Conservation (phyloP, 1,140 invertebrate species). For the Octopus sinensis region DNA sequence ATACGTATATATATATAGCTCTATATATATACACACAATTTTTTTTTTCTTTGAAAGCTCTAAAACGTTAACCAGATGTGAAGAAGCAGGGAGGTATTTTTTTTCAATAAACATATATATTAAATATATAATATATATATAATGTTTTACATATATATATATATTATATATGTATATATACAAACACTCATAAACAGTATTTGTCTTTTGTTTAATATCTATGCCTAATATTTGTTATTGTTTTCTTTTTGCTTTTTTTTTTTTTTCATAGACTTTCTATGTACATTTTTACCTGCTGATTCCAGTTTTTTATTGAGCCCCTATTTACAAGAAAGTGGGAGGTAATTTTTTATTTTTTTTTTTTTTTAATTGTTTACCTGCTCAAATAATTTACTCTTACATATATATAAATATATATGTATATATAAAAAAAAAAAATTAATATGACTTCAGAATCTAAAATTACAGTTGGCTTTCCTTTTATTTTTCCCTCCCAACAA, state of each 20-base stretch:
- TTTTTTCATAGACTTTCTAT: slow-evolving; percentile 9
- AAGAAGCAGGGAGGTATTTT: background rate
- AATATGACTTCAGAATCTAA: slow-evolving; percentile 11
- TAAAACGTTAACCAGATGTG: background rate
- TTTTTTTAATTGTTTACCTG: slow-evolving; percentile 9
- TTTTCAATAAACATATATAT: background rate
- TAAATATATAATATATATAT: slow-evolving; percentile 3
- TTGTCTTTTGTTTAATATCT: background rate
- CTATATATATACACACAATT: no score
- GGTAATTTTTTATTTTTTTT: slow-evolving; percentile 14
- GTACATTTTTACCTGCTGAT: slow-evolving; percentile 13
- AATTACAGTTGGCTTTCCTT: background rate
- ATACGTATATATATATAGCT: no score
- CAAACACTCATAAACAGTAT: no score
- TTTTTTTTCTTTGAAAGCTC: no score
- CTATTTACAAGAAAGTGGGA: slow-evolving; percentile 13
- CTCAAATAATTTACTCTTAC: background rate
- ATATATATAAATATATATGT: background rate
- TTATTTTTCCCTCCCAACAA: background rate
- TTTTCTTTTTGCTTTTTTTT: slow-evolving; percentile 3
- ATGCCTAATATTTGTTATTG: slow-evolving; percentile 6
- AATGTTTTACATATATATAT: background rate
- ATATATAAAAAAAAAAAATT: background rate
- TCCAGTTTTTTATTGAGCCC: slow-evolving; percentile 16
- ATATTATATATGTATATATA: background rate